phyloP scores from a whole-genome alignment of 2,797 vertebrate species.

The Amblyopsis hoosieri region DNA sequence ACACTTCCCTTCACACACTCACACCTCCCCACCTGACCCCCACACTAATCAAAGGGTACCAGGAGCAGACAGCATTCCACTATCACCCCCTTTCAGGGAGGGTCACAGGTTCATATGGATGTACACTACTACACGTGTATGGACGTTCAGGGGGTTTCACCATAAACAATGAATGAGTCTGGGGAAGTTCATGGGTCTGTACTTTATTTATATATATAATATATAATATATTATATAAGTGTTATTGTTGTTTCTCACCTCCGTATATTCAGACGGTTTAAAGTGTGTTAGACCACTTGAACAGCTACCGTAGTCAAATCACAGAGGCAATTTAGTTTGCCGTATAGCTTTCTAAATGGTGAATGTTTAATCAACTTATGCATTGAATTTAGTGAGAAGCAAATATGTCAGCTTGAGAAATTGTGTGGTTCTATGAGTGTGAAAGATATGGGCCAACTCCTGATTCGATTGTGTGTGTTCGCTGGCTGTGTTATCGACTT shows the following conservation, averaged over 20 bases:
- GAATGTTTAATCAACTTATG: conserved; percentile 51
- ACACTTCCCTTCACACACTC: too few relatives aligned
- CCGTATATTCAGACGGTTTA: conserved; percentile 26
- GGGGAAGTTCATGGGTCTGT: too few relatives aligned
- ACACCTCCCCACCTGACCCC: too few relatives aligned
- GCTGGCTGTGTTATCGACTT: conserved; percentile 21
- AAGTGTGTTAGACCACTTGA: conserved; percentile 54
- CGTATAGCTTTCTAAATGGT: conserved; percentile 17
- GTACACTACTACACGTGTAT: too few relatives aligned
- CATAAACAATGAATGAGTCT: too few relatives aligned
- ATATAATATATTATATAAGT: too few relatives aligned
- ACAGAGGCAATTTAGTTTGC: conserved; percentile 34
- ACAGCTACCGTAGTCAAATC: conserved; percentile 35
- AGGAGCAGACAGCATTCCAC: too few relatives aligned
- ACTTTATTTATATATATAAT: too few relatives aligned
- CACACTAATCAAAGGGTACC: too few relatives aligned
- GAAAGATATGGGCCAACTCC: conserved; percentile 16
- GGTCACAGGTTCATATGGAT: too few relatives aligned
- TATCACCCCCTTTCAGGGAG: too few relatives aligned
- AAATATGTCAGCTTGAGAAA: conserved; percentile 15
- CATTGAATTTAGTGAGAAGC: conserved; percentile 26
- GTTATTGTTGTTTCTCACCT: background rate
- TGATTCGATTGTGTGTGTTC: background rate
- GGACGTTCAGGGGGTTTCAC: too few relatives aligned
- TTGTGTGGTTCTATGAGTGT: background rate